A percentile compares a stretch with the other conserved stretches of the same genome.
phyloP scores from a whole-genome alignment of 2,797 vertebrate genomes.

The Pelochelys cantorii region DNA sequence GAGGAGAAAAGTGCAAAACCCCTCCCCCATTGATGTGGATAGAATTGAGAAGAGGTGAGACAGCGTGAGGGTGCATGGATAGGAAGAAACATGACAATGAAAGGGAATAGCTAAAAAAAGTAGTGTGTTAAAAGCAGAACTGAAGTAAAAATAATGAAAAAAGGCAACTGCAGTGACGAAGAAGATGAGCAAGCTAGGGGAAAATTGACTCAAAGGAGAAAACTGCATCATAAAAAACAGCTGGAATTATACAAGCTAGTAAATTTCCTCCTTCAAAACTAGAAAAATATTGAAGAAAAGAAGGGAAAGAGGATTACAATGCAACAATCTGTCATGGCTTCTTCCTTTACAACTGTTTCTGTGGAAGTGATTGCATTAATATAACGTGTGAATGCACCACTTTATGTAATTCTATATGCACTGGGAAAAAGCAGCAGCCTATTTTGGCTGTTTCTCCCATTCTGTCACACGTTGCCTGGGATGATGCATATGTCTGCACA shows the following conservation, averaged over 20 bases:
- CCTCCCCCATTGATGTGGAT: background rate
- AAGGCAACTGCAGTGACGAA: conserved; percentile 27
- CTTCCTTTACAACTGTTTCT: background rate
- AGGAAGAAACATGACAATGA: background rate
- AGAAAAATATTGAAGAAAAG: background rate
- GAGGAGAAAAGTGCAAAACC: conserved; percentile 10
- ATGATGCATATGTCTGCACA: background rate
- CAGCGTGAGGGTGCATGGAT: background rate
- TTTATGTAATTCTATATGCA: background rate
- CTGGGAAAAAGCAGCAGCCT: background rate
- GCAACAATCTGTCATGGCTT: background rate
- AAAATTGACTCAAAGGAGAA: conserved; percentile 26
- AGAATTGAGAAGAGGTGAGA: background rate
- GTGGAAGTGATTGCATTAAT: background rate
- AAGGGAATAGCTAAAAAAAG: conserved; percentile 34
- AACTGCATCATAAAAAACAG: background rate
- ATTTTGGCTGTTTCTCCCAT: background rate
- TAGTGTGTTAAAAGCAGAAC: conserved; percentile 54
- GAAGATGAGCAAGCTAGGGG: conserved; percentile 37
- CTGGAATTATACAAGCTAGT: background rate
- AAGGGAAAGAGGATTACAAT: conserved; percentile 3
- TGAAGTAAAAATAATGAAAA: conserved; percentile 26
- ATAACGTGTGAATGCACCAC: background rate
- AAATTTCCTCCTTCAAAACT: background rate
- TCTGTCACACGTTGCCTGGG: background rate